A percentile compares a stretch with the other conserved stretches of the same genome.
Conservation (phyloP, 1,140 invertebrate species). For the Drosophila takahashii region DNA sequence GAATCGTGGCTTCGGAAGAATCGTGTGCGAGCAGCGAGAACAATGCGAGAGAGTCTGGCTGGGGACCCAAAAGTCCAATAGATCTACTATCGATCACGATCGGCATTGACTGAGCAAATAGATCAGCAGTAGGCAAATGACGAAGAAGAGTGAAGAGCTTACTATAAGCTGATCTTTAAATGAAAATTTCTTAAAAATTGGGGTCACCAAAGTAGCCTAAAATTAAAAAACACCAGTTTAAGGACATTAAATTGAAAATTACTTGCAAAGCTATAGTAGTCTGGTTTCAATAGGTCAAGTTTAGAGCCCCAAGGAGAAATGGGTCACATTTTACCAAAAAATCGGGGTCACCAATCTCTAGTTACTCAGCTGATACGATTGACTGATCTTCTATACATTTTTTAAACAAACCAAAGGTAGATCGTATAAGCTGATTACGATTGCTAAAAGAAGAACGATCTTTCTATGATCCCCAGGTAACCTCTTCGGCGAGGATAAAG, state of each 20-base stretch:
- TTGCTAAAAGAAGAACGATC: not conserved
- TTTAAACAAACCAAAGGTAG: no score
- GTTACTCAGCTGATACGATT: not conserved
- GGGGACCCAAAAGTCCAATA: slow-evolving; percentile 53
- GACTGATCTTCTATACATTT: not conserved
- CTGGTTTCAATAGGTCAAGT: no score
- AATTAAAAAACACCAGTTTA: no score
- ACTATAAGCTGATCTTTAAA: no score
- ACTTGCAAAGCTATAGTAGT: no score
- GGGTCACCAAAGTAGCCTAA: no score
- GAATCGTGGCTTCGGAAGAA: slow-evolving; percentile 38
- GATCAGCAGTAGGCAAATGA: slow-evolving; percentile 23
- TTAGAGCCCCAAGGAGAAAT: no score
- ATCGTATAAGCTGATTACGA: not conserved
- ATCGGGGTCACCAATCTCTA: not conserved
- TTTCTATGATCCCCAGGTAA: not conserved
- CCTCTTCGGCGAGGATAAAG: not conserved
- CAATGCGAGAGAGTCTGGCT: slow-evolving; percentile 48
- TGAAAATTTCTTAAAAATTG: no score
- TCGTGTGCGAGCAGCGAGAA: slow-evolving; percentile 56
- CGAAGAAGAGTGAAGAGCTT: not conserved
- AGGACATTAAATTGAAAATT: no score
- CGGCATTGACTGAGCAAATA: slow-evolving; percentile 27
- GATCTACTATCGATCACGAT: slow-evolving; percentile 62
- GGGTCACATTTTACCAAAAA: no score